Evolutionary conservation across 2,888 invertebrate genomes (phyloP).

Genomic region (Chrysomela aeneicollis): DNA sequence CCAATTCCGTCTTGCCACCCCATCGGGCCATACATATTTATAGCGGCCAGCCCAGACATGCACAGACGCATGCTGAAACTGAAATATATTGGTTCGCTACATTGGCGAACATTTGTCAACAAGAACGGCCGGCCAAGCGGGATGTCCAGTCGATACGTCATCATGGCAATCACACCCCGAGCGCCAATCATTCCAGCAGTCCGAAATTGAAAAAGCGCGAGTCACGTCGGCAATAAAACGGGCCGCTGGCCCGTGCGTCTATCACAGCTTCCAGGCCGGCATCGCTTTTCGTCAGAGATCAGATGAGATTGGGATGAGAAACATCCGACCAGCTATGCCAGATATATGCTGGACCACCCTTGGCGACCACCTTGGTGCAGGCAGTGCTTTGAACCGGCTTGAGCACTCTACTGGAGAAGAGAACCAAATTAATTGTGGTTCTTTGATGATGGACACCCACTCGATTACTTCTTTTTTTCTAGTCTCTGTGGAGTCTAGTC

Average conservation of each 20-base stretch:
- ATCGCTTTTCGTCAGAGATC: constrained; percentile 29
- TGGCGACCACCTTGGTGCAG: no score
- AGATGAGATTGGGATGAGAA: no score
- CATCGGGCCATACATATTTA: constrained; percentile 43
- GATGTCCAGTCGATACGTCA: constrained; percentile 61
- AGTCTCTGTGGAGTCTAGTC: no score
- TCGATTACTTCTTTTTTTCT: no score
- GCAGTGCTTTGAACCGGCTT: no score
- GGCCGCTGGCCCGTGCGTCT: constrained; percentile 60
- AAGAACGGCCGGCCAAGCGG: constrained; percentile 54
- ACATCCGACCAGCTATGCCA: no score
- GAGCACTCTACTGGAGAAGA: no score
- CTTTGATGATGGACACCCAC: no score
- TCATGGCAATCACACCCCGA: constrained; percentile 63
- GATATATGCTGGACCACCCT: no score
- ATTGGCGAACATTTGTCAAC: constrained; percentile 56
- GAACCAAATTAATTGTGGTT: no score
- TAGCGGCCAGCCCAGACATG: constrained; percentile 43
- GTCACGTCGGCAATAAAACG: constrained; percentile 63
- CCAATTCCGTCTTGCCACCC: not conserved
- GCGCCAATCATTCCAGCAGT: constrained; percentile 62
- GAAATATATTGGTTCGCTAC: constrained; percentile 46
- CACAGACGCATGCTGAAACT: constrained; percentile 33
- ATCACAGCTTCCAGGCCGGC: constrained; percentile 57
- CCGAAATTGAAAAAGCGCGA: constrained; percentile 64